Conservation (phyloP, 2,113 vertebrate species). For the Gymnobelideus leadbeateri region DNA sequence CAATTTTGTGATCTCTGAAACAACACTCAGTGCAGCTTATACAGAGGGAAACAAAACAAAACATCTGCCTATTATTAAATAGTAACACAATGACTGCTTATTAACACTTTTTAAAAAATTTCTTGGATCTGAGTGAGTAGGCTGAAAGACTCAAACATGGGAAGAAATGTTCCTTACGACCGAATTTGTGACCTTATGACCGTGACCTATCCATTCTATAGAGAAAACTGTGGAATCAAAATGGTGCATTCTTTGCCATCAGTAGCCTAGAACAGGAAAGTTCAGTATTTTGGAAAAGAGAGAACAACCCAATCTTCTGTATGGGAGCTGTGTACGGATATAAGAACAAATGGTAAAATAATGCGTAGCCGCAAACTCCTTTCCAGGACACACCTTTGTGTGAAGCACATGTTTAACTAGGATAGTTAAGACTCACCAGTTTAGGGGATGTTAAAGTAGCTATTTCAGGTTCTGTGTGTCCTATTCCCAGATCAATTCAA, state of each 20-base stretch:
- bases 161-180: background rate
- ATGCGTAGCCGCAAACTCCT: background rate
- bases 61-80: background rate
- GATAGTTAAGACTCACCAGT: background rate
- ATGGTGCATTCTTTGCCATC: background rate
- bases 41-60: background rate
- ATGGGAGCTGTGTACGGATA: background rate
- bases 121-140: background rate
- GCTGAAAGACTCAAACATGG: background rate
- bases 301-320: background rate
- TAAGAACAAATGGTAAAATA: background rate
- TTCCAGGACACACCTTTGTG: background rate
- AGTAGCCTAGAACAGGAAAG: background rate
- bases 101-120: background rate
- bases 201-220: background rate
- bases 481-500: background rate
- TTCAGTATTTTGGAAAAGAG: background rate
- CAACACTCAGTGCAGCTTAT: background rate
- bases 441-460: background rate
- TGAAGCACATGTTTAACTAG: background rate
- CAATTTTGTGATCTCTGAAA: background rate
- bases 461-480: background rate
- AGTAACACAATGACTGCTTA: background rate
- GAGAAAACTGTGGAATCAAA: background rate
- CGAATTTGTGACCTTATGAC: background rate